Evolutionary conservation across 2,888 invertebrate species (phyloP).

Genomic region (Troides aeacus): DNA sequence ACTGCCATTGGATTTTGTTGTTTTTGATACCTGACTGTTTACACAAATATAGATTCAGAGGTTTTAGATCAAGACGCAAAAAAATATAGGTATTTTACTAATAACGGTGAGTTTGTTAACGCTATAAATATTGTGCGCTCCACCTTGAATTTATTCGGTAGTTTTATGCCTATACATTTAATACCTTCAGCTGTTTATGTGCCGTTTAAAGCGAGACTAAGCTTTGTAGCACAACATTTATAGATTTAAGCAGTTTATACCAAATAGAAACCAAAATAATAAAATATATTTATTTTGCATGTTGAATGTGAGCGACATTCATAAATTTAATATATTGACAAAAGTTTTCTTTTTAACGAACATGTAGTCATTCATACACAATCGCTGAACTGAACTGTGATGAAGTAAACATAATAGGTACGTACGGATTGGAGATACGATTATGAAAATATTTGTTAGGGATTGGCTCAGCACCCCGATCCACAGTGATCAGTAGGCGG

Average conservation of each 20-base stretch:
- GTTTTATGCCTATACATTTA: background rate
- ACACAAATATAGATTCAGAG: background rate
- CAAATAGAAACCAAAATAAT: background rate
- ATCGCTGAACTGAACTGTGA: background rate
- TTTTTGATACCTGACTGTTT: conserved; percentile 14
- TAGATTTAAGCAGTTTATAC: background rate
- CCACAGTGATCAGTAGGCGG: conserved; percentile 36
- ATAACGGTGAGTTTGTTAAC: background rate
- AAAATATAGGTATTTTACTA: background rate
- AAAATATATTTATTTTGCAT: background rate
- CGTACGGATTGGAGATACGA: conserved; percentile 12
- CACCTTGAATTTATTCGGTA: background rate
- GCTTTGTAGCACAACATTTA: background rate
- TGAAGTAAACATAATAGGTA: conserved; percentile 7
- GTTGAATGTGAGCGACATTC: background rate
- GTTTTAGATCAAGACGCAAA: background rate
- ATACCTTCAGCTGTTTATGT: background rate
- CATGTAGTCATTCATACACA: conserved; percentile 2
- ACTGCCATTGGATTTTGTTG: conserved; percentile 23
- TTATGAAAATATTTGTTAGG: conserved; percentile 18
- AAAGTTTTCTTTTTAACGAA: background rate
- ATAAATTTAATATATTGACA: background rate
- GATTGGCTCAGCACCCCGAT: conserved; percentile 12
- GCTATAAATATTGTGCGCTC: background rate
- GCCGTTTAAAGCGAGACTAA: background rate